Base-by-base conservation (phyloP, 2,888 invertebrate species). In the Hylaea fasciaria region DNA sequence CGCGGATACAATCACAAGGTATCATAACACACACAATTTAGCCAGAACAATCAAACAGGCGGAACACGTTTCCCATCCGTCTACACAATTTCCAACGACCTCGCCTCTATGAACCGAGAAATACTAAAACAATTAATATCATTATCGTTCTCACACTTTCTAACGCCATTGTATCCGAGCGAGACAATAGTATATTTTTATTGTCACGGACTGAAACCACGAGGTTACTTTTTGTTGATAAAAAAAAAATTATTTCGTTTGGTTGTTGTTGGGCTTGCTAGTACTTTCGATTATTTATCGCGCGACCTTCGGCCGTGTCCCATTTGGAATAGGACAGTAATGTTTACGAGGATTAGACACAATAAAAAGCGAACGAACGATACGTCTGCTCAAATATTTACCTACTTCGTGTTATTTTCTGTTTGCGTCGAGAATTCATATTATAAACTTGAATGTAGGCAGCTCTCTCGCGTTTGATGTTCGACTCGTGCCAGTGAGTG, bases 131-230 rank as follows among this genome's bases (percentile, higher is more conserved):
- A 87, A 88, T 88, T 86, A 87, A 84, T 74, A 77, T 82, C 81
- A 85, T 79, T 76, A 75, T 74, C 65, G 62, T 67, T 80, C 91
- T 83, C 91, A 91, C 89, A 91, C 91, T 91, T 91, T 91, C 91
- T 82, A 91, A 79, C 83, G 77, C 81, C 75, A 87, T 90, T 91
- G 89, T 90, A 76, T 65, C 60, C 70, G 75, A 84, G 76, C 72
- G 82, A 87, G 83, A 87, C 89, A 88, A 88, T 87, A 76, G 80
- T 80, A 83, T 81, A 81, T 80, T 82, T n/a, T 80, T 79, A 81
- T 78, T 77, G 77, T 82, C 76, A 76, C 73, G 70, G 70, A 72
- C 66, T 75, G 78, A 74, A 79, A 84, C 80, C 83, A 78, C 79
- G 80, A 81, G 71, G 71, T 70, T 72, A 68, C 56, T 70, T 78